phyloP scores from a whole-genome alignment of 1,140 invertebrate genomes.

The Halesus radiatus region DNA sequence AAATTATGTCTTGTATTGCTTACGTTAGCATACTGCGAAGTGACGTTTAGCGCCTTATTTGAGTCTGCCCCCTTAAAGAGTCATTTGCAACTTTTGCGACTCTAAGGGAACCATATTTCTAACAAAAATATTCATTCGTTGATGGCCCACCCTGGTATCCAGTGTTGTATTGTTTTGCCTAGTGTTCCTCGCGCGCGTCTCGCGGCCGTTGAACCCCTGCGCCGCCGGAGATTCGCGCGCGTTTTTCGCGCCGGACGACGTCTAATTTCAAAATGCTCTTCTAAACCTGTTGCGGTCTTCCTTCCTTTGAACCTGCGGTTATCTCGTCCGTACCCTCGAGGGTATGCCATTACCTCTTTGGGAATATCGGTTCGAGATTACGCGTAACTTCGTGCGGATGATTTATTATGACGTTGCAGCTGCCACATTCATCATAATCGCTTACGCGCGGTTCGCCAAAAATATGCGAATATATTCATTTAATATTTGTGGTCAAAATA shows the following conservation, averaged over 20 bases:
- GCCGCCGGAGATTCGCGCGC: constrained; percentile 3
- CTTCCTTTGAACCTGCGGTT: background rate
- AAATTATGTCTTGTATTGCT: no score
- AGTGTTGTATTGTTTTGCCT: constrained; percentile 13
- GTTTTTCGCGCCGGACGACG: background rate
- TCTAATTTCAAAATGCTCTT: constrained; percentile 11
- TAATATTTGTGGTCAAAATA: no score
- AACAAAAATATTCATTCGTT: no score
- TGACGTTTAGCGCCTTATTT: no score
- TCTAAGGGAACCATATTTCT: no score
- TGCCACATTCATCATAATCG: no score
- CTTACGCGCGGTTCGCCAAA: no score
- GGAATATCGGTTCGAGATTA: constrained; percentile 5
- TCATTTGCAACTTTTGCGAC: no score
- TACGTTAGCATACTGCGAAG: no score
- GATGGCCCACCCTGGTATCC: background rate
- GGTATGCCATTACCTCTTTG: background rate
- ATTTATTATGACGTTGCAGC: no score
- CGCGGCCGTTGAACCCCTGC: constrained; percentile 14
- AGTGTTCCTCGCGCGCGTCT: background rate
- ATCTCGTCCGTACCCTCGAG: background rate
- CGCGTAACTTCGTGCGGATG: background rate
- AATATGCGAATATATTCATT: no score
- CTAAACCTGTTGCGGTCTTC: constrained; percentile 24
- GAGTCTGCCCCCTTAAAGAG: no score